Conservation (phyloP, 2,113 vertebrate species). For the Eubucco bourcierii region DNA sequence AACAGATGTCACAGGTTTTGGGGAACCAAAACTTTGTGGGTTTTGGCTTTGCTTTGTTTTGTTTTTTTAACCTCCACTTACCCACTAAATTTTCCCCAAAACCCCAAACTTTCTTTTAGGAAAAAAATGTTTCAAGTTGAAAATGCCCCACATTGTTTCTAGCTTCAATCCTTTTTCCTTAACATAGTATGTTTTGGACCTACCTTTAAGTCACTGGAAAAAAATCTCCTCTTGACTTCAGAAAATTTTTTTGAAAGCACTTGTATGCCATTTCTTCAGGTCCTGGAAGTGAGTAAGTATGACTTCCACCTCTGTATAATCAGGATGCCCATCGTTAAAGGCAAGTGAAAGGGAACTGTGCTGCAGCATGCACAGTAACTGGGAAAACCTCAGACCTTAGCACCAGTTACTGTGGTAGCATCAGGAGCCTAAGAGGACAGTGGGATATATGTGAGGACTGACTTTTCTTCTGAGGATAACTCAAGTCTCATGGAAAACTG, state of each 20-base stretch:
- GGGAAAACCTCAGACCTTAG: not conserved
- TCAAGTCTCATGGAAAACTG: not conserved
- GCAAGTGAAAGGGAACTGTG: not conserved
- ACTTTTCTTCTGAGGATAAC: not conserved
- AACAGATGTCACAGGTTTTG: not conserved
- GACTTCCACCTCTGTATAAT: not conserved
- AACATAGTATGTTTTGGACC: not conserved
- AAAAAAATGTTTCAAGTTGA: not conserved
- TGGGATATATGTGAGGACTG: not conserved
- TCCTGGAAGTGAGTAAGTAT: not conserved
- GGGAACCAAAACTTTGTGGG: not conserved
- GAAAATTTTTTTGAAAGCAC: too few species aligned
- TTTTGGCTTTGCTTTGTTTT: too few species aligned
- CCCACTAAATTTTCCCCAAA: not conserved
- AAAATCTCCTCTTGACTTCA: not conserved
- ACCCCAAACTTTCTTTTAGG: accelerated
- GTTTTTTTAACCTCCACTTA: not conserved
- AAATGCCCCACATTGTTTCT: not conserved
- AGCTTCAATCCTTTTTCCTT: not conserved
- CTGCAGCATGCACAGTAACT: not conserved
- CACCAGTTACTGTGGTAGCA: not conserved
- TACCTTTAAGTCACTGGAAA: not conserved
- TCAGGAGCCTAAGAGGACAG: not conserved
- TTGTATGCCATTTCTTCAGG: accelerated
- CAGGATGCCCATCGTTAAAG: not conserved